phyloP scores from a whole-genome alignment of 1,140 invertebrate species.

The Paraescarpia echinospica region DNA sequence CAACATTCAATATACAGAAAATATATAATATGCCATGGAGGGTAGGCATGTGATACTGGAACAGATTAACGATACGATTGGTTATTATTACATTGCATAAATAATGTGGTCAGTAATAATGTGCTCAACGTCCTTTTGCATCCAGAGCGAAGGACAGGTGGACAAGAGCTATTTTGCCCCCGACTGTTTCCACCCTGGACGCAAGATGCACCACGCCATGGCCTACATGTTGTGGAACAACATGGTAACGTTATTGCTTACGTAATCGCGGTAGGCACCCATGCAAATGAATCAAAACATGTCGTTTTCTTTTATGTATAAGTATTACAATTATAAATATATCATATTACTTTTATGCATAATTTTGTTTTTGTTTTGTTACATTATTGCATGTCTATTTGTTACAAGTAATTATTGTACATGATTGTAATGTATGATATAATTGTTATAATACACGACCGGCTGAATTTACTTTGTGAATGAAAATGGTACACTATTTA shows the following conservation, averaged over 20 bases:
- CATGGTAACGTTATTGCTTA: slow-evolving; percentile 4
- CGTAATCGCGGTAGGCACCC: no score
- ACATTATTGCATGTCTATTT: background rate
- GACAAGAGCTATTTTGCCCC: slow-evolving; percentile 56
- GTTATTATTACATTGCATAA: no score
- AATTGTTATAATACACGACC: no score
- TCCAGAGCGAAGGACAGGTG: background rate
- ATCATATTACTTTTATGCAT: background rate
- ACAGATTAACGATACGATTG: no score
- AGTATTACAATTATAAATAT: background rate
- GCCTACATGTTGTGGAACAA: slow-evolving; percentile 22
- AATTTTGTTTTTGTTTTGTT: background rate
- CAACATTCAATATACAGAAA: no score
- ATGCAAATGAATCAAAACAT: background rate
- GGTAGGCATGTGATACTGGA: no score
- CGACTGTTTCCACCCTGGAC: slow-evolving; percentile 70
- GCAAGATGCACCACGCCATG: slow-evolving; percentile 20
- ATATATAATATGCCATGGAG: no score
- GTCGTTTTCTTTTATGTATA: background rate
- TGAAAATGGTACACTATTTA: no score
- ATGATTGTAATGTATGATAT: no score
- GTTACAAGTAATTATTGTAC: background rate
- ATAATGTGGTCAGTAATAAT: no score
- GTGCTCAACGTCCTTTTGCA: background rate
- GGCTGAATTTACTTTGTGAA: no score